Evolutionary conservation across 2,113 vertebrate genomes (phyloP).

Genomic region (Dunckerocampus dactyliophorus): DNA sequence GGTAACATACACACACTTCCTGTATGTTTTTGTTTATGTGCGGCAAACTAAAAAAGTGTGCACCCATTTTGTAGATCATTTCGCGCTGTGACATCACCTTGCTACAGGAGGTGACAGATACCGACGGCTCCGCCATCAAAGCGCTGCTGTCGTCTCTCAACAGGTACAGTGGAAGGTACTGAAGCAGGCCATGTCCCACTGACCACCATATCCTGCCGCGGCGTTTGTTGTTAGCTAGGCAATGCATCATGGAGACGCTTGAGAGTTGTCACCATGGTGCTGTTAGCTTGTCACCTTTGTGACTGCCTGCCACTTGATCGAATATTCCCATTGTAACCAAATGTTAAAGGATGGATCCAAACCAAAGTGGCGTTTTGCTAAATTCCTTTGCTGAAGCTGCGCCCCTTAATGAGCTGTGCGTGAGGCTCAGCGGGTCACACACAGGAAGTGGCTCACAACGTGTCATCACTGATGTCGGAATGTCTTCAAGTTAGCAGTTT

Average conservation of each 20-base stretch:
- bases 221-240: not conserved
- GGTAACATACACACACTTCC: slow-evolving; percentile 25
- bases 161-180: slow-evolving; percentile 38
- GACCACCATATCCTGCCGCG: not conserved
- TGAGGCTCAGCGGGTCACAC: not conserved
- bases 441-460: not conserved
- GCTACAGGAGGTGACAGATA: slow-evolving; percentile 49
- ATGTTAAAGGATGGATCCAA: too few species aligned
- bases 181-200: not conserved
- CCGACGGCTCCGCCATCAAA: slow-evolving; percentile 5
- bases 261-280: not conserved
- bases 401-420: not conserved
- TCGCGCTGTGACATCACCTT: slow-evolving; percentile 58
- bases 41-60: not conserved
- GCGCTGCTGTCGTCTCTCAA: slow-evolving; percentile 37
- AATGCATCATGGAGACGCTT: too few species aligned
- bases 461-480: not conserved
- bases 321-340: too few species aligned
- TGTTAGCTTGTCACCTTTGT: not conserved
- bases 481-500: too few species aligned
- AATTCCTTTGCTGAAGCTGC: too few species aligned
- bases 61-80: slow-evolving; percentile 32
- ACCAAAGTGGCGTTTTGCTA: too few species aligned
- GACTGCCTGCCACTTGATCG: too few species aligned
- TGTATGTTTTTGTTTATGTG: not conserved